phyloP scores from a whole-genome alignment of 2,113 vertebrate genomes.

The Pelvicachromis taeniatus region DNA sequence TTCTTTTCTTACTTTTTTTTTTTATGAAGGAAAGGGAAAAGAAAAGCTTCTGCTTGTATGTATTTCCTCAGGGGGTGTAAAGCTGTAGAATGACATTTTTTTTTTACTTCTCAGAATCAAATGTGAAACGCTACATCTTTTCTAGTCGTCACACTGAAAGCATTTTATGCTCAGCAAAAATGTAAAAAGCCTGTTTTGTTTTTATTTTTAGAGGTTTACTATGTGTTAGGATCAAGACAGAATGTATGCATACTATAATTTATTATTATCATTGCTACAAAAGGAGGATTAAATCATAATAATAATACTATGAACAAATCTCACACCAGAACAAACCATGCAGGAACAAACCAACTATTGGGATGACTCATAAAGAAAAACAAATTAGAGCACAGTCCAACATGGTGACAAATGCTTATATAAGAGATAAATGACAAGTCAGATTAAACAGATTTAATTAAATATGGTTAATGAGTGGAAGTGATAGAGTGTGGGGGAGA shows the following conservation, averaged over 20 bases:
- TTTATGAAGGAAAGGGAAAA: not conserved
- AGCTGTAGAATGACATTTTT: not conserved
- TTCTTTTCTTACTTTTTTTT: not conserved
- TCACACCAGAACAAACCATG: not conserved
- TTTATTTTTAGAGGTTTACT: not conserved
- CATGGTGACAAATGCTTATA: not conserved
- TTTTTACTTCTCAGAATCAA: not conserved
- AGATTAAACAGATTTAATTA: conserved; percentile 19
- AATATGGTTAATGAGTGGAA: not conserved
- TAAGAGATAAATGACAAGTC: not conserved
- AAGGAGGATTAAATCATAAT: not conserved
- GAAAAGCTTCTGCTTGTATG: not conserved
- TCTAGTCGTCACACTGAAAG: not conserved
- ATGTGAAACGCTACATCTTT: not conserved
- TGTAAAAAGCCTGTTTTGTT: not conserved
- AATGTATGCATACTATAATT: not conserved
- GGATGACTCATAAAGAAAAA: not conserved
- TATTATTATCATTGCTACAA: not conserved
- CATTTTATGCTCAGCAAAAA: not conserved
- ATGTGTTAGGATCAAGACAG: not conserved
- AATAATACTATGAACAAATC: not conserved
- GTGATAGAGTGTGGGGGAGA: not conserved
- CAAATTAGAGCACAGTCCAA: not conserved
- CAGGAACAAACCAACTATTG: not conserved
- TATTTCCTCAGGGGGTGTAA: not conserved